Evolutionary conservation across 2,113 vertebrate species (phyloP).

Genomic region (Callorhinus ursinus): DNA sequence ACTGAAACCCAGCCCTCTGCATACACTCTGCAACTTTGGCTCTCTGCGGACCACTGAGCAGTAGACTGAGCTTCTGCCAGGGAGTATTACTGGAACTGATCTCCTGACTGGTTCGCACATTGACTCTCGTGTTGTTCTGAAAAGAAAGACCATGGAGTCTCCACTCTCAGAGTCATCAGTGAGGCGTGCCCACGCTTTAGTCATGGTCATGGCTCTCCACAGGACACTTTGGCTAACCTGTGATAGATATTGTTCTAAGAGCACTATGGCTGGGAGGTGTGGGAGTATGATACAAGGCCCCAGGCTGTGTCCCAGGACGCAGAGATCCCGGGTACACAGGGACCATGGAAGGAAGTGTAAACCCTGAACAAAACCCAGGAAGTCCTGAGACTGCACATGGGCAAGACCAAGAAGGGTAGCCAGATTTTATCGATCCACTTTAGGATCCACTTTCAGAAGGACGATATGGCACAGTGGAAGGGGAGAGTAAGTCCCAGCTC

Average conservation of each 20-base stretch:
- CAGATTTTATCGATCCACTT: accelerated
- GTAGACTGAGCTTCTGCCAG: neutral
- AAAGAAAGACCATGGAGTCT: neutral
- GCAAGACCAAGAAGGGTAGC: neutral
- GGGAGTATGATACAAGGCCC: neutral
- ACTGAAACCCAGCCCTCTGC: neutral
- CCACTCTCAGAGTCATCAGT: neutral
- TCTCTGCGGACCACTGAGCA: neutral
- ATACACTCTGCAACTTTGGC: neutral
- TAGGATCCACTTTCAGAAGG: neutral
- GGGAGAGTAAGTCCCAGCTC: neutral
- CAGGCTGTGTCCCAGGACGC: neutral
- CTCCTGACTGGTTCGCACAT: neutral
- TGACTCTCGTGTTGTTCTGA: neutral
- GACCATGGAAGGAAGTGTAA: neutral
- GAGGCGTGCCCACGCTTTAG: neutral
- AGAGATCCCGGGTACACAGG: neutral
- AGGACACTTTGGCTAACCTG: neutral
- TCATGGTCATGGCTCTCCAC: neutral
- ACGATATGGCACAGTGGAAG: no score
- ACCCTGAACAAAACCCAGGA: neutral
- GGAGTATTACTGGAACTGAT: neutral
- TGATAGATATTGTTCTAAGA: neutral
- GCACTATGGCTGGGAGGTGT: neutral
- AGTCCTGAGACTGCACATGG: neutral